Evolutionary conservation across 2,113 vertebrate species (phyloP).

Genomic region (Paramormyrops kingsleyae): DNA sequence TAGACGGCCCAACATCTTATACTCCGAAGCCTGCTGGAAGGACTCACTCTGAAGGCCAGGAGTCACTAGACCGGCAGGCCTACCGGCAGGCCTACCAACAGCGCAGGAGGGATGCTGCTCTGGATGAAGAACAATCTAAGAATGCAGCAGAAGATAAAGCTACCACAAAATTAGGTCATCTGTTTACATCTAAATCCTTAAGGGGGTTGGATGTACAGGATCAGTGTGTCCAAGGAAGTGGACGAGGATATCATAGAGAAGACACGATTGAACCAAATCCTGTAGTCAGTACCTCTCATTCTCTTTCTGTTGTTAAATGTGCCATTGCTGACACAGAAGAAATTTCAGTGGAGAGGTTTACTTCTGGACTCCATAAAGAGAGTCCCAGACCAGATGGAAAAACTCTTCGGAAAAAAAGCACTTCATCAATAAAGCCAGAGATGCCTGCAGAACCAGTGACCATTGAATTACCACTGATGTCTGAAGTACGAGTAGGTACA

Average conservation of each 20-base stretch:
- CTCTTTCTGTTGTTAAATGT: constrained; percentile 25
- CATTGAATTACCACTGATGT: constrained; percentile 28
- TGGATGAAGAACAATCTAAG: constrained; percentile 32
- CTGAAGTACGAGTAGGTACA: constrained; percentile 9
- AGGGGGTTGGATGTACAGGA: constrained; percentile 41
- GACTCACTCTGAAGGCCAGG: constrained; percentile 43
- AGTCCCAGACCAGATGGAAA: background rate
- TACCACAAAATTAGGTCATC: constrained; percentile 39
- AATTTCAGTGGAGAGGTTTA: constrained; percentile 34
- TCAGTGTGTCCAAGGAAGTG: constrained; percentile 32
- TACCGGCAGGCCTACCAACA: constrained; percentile 74
- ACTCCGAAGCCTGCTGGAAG: constrained; percentile 59
- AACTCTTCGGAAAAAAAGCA: constrained; percentile 16
- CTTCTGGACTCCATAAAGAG: constrained; percentile 32
- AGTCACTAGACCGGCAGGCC: constrained; percentile 53
- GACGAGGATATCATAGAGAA: constrained; percentile 34
- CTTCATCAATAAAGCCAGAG: constrained; percentile 28
- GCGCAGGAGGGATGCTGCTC: constrained; percentile 48
- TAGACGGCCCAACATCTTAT: constrained; percentile 64
- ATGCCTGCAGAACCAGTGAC: background rate
- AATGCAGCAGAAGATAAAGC: constrained; percentile 55
- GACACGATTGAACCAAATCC: constrained; percentile 32
- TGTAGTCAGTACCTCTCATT: constrained; percentile 24
- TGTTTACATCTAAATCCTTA: constrained; percentile 42
- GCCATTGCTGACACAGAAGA: constrained; percentile 20